Evolutionary conservation across 2,113 vertebrate species (phyloP).

Genomic region (Chascanopsetta lugubris): DNA sequence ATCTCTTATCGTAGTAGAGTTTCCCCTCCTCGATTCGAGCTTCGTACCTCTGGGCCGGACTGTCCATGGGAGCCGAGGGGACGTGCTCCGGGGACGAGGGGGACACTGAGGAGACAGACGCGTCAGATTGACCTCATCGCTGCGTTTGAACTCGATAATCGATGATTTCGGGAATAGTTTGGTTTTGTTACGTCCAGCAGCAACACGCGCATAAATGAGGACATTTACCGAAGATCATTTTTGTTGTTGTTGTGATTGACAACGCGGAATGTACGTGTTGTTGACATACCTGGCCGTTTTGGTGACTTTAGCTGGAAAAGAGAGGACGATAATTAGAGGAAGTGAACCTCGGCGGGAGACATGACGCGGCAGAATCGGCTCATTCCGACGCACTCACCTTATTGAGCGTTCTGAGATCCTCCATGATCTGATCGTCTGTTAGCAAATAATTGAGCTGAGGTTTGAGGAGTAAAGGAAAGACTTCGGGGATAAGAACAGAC

Average conservation of each 20-base stretch:
- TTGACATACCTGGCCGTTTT: conserved; percentile 92
- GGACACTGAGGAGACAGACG: conserved; percentile 81
- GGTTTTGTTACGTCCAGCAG: too few relatives aligned
- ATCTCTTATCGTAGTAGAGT: conserved; percentile 98
- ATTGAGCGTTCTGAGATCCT: conserved; percentile 94
- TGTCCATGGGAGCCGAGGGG: conserved; percentile 89
- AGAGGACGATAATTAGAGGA: not conserved
- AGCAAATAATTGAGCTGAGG: conserved; percentile 98
- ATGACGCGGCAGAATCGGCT: not conserved
- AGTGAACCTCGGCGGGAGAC: accelerated
- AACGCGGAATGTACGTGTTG: not conserved
- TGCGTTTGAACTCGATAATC: too few relatives aligned
- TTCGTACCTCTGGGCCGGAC: conserved; percentile 91
- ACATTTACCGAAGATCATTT: too few relatives aligned
- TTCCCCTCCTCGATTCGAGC: conserved; percentile 98
- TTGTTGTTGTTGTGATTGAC: not conserved
- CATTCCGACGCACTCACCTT: conserved; percentile 80
- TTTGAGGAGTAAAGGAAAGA: conserved; percentile 87
- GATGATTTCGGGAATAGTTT: too few relatives aligned
- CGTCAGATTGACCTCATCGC: too few relatives aligned
- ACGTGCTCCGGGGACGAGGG: conserved; percentile 94
- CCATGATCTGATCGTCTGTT: conserved; percentile 98
- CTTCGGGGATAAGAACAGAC: too few relatives aligned
- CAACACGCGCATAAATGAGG: too few relatives aligned
- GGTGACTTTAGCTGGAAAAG: conserved; percentile 92